phyloP scores from a whole-genome alignment of 2,888 invertebrate genomes.

The Syrphus vitripennis region DNA sequence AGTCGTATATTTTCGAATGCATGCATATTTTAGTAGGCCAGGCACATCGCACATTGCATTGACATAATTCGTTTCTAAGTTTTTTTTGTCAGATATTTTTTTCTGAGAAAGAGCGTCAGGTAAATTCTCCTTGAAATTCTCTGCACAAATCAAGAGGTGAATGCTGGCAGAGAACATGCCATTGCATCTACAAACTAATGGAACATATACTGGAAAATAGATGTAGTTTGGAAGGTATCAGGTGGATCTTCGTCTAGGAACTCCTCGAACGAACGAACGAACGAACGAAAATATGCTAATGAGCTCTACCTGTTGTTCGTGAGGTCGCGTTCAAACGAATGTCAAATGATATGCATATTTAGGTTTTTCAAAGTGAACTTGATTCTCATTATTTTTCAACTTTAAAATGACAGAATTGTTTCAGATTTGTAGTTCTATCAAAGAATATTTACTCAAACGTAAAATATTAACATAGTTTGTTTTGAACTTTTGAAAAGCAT shows the following conservation, averaged over 20 bases:
- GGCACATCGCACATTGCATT: constrained; percentile 28
- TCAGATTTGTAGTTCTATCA: background rate
- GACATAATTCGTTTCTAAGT: constrained; percentile 15
- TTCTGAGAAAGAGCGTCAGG: background rate
- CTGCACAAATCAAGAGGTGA: constrained; percentile 13
- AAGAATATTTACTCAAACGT: background rate
- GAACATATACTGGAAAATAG: background rate
- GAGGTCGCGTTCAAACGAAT: constrained; percentile 1
- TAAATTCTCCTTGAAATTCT: background rate
- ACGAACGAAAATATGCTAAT: constrained; percentile 5
- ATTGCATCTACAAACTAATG: background rate
- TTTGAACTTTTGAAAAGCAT: too few species aligned
- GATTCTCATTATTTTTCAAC: constrained; percentile 1
- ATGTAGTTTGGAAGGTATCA: background rate
- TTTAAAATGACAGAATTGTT: background rate
- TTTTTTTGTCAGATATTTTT: background rate
- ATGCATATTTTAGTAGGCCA: constrained; percentile 26
- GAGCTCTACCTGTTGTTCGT: constrained; percentile 19
- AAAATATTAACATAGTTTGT: too few species aligned
- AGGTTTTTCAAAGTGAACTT: background rate
- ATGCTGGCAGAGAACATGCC: background rate
- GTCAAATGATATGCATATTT: background rate
- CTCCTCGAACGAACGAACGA: background rate
- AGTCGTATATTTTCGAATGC: background rate
- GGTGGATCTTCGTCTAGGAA: background rate